Base-by-base conservation (phyloP, 2,797 vertebrate species). In the Taenioides sp. region DNA sequence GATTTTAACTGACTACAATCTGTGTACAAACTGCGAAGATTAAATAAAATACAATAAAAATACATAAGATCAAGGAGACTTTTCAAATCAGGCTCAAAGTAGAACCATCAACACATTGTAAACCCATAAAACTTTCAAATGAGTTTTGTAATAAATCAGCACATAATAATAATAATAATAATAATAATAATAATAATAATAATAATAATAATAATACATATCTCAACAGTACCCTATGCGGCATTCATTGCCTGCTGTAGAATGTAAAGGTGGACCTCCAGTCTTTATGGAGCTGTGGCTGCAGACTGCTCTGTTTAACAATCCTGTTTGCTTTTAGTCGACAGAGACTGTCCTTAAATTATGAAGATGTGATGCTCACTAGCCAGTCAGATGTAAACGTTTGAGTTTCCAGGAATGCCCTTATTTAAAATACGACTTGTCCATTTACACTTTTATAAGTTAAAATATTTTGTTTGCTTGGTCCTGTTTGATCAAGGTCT, bases 401-500 rank as follows among this genome's bases (percentile, higher is more conserved):
- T 34, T 82, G 52, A 82, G 52, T 69, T 72, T 83, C 74, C 80
- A 82, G 84, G 25, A 82, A 86, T 82, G 75, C 61, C 62, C 70
- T 83, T n/a, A 34, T 50, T 82, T 70, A 80, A 81, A 52, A 75
- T 60, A 72, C 82, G 70, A 67, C 77, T 84, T 75, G 73, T 31
- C 73, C 72, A 66, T 62, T 67, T 86, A 79, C 76, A 70, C 54
- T 61, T 80, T 63, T 73, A 78, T 75, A 68, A 77, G 54, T 85
- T 86, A 79, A 85, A 87, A 82, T 84, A 75, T 55, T 71, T 67
- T 67, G 77, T 73, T 57, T 73, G 59, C 71, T 74, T 34, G 22
- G 20, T 74, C 58, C 50, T 74, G 52, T 28, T 73, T 74, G 50
- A 79, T 91, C 74, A 92, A 31, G 96, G 96, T 83, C 98, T 91